Evolutionary conservation across 2,113 vertebrate genomes (phyloP).

Genomic region (Hippocampus abdominalis): DNA sequence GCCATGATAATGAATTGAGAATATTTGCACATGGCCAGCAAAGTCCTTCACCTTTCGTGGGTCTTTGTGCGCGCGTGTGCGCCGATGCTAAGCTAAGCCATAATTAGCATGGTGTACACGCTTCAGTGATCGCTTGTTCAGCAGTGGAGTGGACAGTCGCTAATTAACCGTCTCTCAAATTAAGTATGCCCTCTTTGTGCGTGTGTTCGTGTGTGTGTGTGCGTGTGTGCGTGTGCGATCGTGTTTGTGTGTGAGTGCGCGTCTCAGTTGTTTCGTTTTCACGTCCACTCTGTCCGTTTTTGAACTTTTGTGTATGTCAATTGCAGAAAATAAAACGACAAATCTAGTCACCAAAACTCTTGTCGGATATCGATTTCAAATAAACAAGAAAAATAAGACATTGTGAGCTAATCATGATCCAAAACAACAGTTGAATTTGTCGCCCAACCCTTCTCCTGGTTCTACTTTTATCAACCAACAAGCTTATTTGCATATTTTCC

Average conservation of each 20-base stretch:
- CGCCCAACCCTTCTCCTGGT: no score
- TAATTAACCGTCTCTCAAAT: constrained; percentile 67
- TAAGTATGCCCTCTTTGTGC: constrained; percentile 17
- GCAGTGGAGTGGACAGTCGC: constrained; percentile 56
- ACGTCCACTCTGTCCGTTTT: not conserved
- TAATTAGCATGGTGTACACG: constrained; percentile 59
- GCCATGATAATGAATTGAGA: constrained; percentile 45
- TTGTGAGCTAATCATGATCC: no score
- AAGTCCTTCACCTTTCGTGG: constrained; percentile 41
- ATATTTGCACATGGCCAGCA: constrained; percentile 48
- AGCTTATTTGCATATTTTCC: no score
- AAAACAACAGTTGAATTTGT: no score
- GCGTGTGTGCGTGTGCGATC: no score
- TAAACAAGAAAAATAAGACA: no score
- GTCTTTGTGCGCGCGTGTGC: not conserved
- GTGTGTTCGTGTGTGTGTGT: not conserved
- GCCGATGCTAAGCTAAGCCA: constrained; percentile 13
- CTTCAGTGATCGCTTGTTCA: constrained; percentile 47
- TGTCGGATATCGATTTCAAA: no score
- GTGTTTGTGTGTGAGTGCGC: not conserved
- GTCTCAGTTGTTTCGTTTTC: constrained; percentile 5
- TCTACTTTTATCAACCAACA: no score
- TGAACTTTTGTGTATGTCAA: not conserved
- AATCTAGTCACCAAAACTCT: no score
- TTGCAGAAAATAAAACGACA: not conserved